These are phyloP conservation scores for Ellobius talpinus DNA, from an alignment of 2,113 vertebrate species.

Conservation along the genomic window DNA sequence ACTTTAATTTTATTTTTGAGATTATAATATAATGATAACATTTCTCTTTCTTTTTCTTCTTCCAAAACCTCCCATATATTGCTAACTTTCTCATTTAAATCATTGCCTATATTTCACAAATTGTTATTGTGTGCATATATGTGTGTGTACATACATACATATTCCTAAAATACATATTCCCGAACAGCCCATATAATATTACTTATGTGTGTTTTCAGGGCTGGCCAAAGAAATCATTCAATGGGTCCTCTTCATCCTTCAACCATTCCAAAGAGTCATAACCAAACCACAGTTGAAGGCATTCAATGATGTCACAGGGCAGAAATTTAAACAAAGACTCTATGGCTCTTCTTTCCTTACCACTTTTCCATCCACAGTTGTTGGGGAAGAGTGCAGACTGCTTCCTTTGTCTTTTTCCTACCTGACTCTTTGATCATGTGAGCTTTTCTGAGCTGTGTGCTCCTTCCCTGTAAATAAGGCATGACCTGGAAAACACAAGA, in stretches of 20 bases:
- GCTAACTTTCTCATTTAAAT: not conserved
- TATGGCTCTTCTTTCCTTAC: not conserved
- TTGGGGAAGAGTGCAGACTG: too few relatives aligned
- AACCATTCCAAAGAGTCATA: not conserved
- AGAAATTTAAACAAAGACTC: rapidly evolving
- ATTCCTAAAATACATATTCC: not conserved
- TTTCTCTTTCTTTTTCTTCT: not conserved
- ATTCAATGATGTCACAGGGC: too few relatives aligned
- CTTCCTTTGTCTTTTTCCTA: not conserved
- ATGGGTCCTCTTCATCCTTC: not conserved
- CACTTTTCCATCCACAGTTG: not conserved
- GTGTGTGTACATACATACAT: too few relatives aligned
- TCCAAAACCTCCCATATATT: not conserved
- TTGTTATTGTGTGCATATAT: not conserved
- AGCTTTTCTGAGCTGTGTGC: constrained; percentile 52
- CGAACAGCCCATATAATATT: not conserved
- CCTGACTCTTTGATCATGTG: not conserved
- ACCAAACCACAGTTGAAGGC: not conserved
- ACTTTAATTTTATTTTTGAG: not conserved
- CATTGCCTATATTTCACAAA: not conserved
- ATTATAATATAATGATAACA: not conserved
- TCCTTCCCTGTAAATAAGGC: constrained; percentile 42
- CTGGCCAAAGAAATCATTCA: not conserved
- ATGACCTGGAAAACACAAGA: not conserved
- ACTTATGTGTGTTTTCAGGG: not conserved